Conservation (phyloP, 2,113 vertebrate genomes). For the Acinonyx jubatus region DNA sequence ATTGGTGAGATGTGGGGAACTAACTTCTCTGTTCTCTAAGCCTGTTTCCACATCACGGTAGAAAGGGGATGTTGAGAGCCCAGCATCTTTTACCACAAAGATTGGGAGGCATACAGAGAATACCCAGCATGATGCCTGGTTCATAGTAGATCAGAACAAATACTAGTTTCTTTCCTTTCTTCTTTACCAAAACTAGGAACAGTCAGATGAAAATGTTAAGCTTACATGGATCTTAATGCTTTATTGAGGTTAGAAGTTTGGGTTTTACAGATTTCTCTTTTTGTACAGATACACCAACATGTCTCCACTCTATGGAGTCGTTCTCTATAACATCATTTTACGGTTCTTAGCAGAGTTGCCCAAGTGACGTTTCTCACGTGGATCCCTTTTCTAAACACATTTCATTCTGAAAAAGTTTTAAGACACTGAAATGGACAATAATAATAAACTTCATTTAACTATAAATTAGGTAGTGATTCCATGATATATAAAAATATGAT, state of each 20-base stretch:
- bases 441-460: conserved; percentile 11
- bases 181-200: background rate
- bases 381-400: background rate
- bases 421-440: conserved; percentile 18
- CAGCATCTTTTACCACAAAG: background rate
- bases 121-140: background rate
- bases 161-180: background rate
- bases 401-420: background rate
- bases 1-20: background rate
- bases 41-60: background rate
- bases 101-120: background rate
- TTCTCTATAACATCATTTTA: background rate
- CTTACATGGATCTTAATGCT: background rate
- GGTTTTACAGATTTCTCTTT: background rate
- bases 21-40: background rate
- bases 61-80: background rate
- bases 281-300: background rate
- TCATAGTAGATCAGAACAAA: background rate
- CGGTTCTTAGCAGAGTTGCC: background rate
- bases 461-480: background rate
- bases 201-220: background rate
- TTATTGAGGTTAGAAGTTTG: background rate
- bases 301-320: background rate
- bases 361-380: background rate
- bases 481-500: background rate